Conservation (phyloP, 1,140 invertebrate species). For the Eumaeus atala region DNA sequence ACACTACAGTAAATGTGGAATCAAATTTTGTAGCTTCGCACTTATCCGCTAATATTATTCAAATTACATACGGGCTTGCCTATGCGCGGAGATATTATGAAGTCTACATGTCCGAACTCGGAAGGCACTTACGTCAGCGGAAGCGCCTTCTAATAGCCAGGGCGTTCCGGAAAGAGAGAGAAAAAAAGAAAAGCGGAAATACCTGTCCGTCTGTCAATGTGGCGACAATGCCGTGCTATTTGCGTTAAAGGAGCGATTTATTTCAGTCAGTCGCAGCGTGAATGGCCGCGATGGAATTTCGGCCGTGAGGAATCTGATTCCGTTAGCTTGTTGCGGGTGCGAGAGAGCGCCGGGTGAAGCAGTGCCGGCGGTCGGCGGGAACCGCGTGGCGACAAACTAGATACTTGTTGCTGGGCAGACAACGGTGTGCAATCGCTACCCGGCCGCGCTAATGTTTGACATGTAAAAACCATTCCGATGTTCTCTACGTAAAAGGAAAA, state of each 20-base stretch:
- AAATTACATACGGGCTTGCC: slow-evolving; percentile 29
- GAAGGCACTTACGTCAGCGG: slow-evolving; percentile 52
- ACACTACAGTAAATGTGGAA: neutral
- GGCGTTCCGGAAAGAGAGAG: slow-evolving; percentile 28
- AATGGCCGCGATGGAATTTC: slow-evolving; percentile 68
- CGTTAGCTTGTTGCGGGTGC: slow-evolving; percentile 54
- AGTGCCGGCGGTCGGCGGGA: slow-evolving; percentile 23
- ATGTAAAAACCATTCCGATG: neutral
- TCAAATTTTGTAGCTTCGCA: slow-evolving; percentile 28
- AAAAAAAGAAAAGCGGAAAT: slow-evolving; percentile 65
- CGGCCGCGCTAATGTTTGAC: neutral
- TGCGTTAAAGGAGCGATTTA: slow-evolving; percentile 70
- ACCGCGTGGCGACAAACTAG: slow-evolving; percentile 34
- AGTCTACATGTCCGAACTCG: slow-evolving; percentile 30
- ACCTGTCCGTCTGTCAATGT: slow-evolving; percentile 61
- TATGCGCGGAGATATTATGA: slow-evolving; percentile 23
- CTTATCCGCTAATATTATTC: slow-evolving; percentile 20
- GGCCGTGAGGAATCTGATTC: slow-evolving; percentile 62
- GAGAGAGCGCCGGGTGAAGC: slow-evolving; percentile 29
- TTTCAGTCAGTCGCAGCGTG: slow-evolving; percentile 68
- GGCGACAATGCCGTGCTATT: slow-evolving; percentile 67
- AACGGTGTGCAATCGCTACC: slow-evolving; percentile 26
- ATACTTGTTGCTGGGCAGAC: slow-evolving; percentile 46
- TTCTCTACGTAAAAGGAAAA: slow-evolving; percentile 55
- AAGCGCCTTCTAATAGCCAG: slow-evolving; percentile 42